These are phyloP conservation scores for Menura novaehollandiae DNA, from an alignment of 2,113 vertebrate species.

Conservation along the genomic window DNA sequence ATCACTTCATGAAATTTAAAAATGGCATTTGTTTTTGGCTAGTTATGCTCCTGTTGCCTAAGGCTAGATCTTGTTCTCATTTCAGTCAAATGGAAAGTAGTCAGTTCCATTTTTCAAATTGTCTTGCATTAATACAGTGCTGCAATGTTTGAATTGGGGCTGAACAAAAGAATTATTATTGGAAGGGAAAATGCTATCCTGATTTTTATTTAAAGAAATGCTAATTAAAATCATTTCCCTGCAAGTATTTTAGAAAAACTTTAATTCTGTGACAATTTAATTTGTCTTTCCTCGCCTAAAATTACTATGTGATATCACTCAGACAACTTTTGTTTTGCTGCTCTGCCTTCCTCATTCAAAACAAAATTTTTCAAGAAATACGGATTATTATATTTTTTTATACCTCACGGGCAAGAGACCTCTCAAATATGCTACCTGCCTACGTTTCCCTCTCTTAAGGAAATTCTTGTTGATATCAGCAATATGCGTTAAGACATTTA, in stretches of 20 bases:
- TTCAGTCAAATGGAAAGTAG: constrained; percentile 62
- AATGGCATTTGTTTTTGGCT: constrained; percentile 62
- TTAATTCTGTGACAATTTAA: constrained; percentile 1
- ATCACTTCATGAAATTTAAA: constrained; percentile 60
- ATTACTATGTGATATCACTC: neutral
- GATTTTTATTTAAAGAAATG: constrained; percentile 19
- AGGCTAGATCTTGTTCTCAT: constrained; percentile 58
- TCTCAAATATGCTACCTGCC: neutral
- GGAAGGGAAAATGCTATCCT: neutral
- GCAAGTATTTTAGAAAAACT: constrained; percentile 1
- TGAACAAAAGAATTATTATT: constrained; percentile 35
- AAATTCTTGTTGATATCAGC: neutral
- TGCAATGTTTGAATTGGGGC: neutral
- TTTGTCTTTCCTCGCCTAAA: neutral
- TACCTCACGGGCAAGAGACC: neutral
- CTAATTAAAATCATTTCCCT: constrained; percentile 11
- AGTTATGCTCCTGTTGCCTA: constrained; percentile 50
- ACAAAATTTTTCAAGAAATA: neutral
- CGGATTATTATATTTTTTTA: neutral
- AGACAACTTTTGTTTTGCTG: neutral
- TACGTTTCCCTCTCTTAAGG: neutral
- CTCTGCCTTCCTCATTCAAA: neutral
- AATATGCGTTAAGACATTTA: neutral
- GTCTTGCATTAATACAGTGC: neutral
- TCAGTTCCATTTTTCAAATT: constrained; percentile 60